Evolutionary conservation across 1,140 invertebrate species (phyloP), one percentile per base, ranked within the genome.

Genomic region (Drosophila navojoa): DNA sequence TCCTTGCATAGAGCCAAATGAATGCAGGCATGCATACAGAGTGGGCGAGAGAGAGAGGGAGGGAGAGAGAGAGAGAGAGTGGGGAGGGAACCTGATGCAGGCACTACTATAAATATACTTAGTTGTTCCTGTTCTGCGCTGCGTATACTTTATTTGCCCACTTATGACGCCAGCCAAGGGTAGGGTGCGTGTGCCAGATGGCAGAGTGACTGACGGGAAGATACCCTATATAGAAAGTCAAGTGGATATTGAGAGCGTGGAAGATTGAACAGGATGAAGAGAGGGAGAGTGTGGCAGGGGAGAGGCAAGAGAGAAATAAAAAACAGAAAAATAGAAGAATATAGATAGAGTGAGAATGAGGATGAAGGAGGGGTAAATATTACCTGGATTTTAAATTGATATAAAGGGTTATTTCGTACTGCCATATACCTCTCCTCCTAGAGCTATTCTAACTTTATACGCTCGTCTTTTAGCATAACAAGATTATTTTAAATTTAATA

Each of bases 81-180:
- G 42, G 1, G 15, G 15, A 7, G 42, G 3, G 15, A 15, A 16
- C 4, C n/a, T 16, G 16, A 38, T 38, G 50, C 32, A 44, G 42
- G 10, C 10, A 32, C 11, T n/a, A 9, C 11, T 27, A 9, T 44
- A 27, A 32, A 45, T 45, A 44, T 44, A 55, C 45, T 64, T 47
- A 60, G 25, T 35, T 62, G 29, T 35, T 38, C 32, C 44, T 16
- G 66, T 32, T n/a, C 55, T 44, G 63, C 69, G 32, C 13, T 66
- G 61, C 61, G 61, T 66, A 71, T 66, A 71, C 66, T 69, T 63
- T 52, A 74, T 62, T 74, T 69, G 58, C 27, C 58, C 53, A 63
- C 38, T 74, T 70, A 74, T 58, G 50, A 63, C 52, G 35, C 29
- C 19, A 55, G n/a, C 44, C 71, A 57, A 73, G 50, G 71, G 42